A percentile compares a stretch with the other conserved stretches of the same genome.
Conservation (phyloP, 2,797 vertebrate species). For the Clarias platycephalus region DNA sequence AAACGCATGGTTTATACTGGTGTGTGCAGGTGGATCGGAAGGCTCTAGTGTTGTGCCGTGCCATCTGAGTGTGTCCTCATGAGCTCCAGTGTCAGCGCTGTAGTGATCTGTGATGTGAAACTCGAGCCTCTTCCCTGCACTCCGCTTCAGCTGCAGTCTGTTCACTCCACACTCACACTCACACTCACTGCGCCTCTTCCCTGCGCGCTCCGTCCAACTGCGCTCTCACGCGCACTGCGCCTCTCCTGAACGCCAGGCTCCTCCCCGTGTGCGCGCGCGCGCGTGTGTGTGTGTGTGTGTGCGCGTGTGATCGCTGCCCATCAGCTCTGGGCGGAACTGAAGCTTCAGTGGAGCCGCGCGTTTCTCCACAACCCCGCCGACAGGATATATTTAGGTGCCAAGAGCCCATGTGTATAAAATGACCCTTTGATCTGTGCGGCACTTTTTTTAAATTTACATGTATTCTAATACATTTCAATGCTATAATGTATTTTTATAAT, state of each 20-base stretch:
- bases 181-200: constrained; percentile 20
- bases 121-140: constrained; percentile 6
- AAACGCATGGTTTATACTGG: constrained; percentile 33
- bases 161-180: constrained; percentile 61
- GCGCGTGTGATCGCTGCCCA: background rate
- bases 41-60: constrained; percentile 52
- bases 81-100: constrained; percentile 31
- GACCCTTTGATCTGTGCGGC: constrained; percentile 51
- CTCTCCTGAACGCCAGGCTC: constrained; percentile 57
- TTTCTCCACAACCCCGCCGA: constrained; percentile 65
- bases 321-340: constrained; percentile 73
- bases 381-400: constrained; percentile 73
- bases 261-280: constrained; percentile 67
- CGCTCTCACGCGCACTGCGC: constrained; percentile 11
- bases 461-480: background rate
- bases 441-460: background rate
- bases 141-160: constrained; percentile 52
- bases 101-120: constrained; percentile 46
- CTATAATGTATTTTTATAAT: background rate
- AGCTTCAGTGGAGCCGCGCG: constrained; percentile 64
- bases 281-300: background rate
- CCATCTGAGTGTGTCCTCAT: constrained; percentile 55
- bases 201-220: constrained; percentile 13
- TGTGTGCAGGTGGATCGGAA: constrained; percentile 28
- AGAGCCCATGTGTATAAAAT: constrained; percentile 52